phyloP scores from a whole-genome alignment of 2,113 vertebrate species.

The Phylloscopus whistleri region DNA sequence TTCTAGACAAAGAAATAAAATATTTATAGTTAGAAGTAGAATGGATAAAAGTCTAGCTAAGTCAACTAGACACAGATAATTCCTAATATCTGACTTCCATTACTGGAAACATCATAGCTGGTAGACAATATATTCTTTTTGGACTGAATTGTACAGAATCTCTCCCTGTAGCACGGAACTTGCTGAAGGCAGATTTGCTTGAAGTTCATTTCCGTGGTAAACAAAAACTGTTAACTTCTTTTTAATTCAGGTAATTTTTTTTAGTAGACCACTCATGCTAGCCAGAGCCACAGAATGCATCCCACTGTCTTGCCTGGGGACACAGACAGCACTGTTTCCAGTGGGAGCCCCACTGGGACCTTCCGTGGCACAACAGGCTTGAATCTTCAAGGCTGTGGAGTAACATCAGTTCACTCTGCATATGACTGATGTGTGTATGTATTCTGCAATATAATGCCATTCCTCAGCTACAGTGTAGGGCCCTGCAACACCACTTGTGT shows the following conservation, averaged over 20 bases:
- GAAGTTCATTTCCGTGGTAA: neutral
- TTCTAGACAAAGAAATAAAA: neutral
- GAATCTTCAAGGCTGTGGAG: neutral
- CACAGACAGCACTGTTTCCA: neutral
- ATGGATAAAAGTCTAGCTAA: neutral
- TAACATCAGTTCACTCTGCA: neutral
- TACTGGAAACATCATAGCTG: neutral
- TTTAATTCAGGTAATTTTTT: neutral
- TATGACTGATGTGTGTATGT: rapidly evolving
- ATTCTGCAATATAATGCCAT: neutral
- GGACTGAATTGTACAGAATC: neutral
- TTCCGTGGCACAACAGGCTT: neutral
- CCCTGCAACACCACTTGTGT: neutral
- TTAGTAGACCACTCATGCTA: neutral
- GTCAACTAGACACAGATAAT: neutral
- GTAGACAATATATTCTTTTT: neutral
- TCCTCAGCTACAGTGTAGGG: neutral
- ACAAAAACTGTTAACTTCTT: neutral
- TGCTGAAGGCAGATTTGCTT: neutral
- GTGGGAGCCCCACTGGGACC: neutral
- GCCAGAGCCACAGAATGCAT: neutral
- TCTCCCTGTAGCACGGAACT: neutral
- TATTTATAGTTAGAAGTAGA: neutral
- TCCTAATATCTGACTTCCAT: neutral
- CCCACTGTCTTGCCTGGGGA: neutral